These are phyloP conservation scores for Drosophila ananassae DNA, from an alignment of 1,140 invertebrate genomes.

Conservation along the genomic window DNA sequence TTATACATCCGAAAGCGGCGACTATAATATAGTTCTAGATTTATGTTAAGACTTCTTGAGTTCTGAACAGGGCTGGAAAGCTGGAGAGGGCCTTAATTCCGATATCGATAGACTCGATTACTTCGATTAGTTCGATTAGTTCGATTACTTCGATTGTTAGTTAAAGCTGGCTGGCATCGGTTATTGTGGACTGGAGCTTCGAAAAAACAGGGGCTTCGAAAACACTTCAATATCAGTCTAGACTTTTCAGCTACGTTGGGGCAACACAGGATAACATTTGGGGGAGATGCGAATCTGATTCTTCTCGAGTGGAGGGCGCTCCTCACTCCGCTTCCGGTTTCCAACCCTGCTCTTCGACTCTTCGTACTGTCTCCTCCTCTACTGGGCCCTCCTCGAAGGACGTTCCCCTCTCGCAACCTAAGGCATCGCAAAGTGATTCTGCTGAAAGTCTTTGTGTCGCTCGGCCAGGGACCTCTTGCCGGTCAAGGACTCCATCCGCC, in stretches of 20 bases:
- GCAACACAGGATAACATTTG: not conserved
- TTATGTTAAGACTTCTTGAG: constrained; percentile 17
- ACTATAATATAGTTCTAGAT: constrained; percentile 47
- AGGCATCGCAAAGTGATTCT: constrained; percentile 83
- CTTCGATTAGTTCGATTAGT: too few species aligned
- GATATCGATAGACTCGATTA: not conserved
- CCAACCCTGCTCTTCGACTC: constrained; percentile 7
- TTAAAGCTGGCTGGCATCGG: constrained; percentile 11
- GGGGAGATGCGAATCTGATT: too few species aligned
- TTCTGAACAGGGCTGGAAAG: constrained; percentile 5
- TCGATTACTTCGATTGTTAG: not conserved
- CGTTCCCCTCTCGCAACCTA: constrained; percentile 42
- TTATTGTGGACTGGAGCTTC: constrained; percentile 3
- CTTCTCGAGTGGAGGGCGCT: too few species aligned
- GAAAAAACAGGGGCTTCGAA: not conserved
- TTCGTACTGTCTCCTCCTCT: not conserved
- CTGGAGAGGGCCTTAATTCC: not conserved
- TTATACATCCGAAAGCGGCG: constrained; percentile 46
- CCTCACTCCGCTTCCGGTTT: not conserved
- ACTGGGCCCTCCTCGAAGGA: not conserved
- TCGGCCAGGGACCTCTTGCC: constrained; percentile 49
- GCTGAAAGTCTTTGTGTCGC: constrained; percentile 79
- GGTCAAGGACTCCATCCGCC: constrained; percentile 54
- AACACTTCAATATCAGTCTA: constrained; percentile 20
- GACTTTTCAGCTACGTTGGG: constrained; percentile 2